A percentile compares a stretch with the other conserved stretches of the same genome.
Evolutionary conservation across 1,140 invertebrate genomes (phyloP).

Genomic region (Eurytemora carolleeae): DNA sequence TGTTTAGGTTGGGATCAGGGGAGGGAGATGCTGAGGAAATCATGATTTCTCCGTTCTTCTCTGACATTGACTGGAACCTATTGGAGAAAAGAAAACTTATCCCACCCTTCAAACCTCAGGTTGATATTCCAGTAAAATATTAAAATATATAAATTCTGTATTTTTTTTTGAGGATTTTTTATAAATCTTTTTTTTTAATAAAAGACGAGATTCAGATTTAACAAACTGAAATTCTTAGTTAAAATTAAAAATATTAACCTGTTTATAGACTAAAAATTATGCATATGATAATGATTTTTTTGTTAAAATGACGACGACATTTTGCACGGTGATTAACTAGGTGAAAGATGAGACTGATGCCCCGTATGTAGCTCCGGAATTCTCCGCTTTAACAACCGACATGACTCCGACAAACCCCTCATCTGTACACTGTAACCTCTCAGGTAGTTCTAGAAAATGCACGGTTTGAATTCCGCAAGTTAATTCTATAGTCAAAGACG

Average conservation of each 20-base stretch:
- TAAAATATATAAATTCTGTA: background rate
- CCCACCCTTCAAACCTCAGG: background rate
- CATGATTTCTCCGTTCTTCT: slow-evolving; percentile 75
- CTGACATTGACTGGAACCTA: slow-evolving; percentile 70
- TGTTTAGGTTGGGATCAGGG: slow-evolving; percentile 61
- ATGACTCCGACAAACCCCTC: background rate
- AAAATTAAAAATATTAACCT: too few species aligned
- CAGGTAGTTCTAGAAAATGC: too few species aligned
- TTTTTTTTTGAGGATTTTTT: too few species aligned
- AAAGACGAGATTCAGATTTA: background rate
- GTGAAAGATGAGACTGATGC: background rate
- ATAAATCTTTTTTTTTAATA: background rate
- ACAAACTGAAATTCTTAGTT: background rate
- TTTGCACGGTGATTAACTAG: too few species aligned
- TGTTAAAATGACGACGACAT: too few species aligned
- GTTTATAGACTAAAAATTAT: background rate
- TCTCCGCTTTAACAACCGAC: background rate
- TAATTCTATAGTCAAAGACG: too few species aligned
- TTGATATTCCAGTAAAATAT: background rate
- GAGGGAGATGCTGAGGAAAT: slow-evolving; percentile 84
- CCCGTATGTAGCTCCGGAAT: background rate
- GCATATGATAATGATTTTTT: background rate
- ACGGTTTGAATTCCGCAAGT: too few species aligned
- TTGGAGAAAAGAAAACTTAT: slow-evolving; percentile 59
- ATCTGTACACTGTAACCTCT: background rate